Conservation (phyloP, 2,797 vertebrate species). For the Falco biarmicus region DNA sequence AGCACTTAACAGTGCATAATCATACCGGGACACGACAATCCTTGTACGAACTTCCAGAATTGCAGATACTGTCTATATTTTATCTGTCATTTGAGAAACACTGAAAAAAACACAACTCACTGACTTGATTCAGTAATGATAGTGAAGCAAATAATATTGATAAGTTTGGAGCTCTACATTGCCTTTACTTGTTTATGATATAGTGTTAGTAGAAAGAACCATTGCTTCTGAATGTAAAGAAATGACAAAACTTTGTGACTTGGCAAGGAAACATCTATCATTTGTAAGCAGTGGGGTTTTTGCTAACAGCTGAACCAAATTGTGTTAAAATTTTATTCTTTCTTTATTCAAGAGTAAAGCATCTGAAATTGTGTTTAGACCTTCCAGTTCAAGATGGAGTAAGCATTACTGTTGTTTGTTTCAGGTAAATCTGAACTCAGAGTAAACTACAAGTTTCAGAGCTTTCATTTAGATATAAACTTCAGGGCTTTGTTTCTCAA, state of each 20-base stretch:
- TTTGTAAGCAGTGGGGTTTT: neutral
- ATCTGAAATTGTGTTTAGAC: neutral
- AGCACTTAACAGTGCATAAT: neutral
- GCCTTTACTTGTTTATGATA: neutral
- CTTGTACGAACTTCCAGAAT: neutral
- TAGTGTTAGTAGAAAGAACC: neutral
- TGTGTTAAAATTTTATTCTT: neutral
- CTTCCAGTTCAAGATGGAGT: neutral
- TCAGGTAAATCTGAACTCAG: neutral
- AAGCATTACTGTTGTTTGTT: neutral
- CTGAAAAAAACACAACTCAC: neutral
- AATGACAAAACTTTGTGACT: neutral
- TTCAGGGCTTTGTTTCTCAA: neutral
- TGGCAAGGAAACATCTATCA: neutral
- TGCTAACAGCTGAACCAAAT: neutral
- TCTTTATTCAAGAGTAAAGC: neutral
- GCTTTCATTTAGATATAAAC: neutral
- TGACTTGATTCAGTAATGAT: neutral
- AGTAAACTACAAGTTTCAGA: neutral
- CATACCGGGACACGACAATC: neutral
- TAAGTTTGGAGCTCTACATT: neutral
- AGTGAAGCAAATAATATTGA: neutral
- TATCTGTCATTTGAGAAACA: neutral
- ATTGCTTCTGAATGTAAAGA: neutral
- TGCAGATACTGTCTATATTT: neutral